Conservation (phyloP, 2,797 vertebrate genomes). For the Melanotaenia pygmaea region DNA sequence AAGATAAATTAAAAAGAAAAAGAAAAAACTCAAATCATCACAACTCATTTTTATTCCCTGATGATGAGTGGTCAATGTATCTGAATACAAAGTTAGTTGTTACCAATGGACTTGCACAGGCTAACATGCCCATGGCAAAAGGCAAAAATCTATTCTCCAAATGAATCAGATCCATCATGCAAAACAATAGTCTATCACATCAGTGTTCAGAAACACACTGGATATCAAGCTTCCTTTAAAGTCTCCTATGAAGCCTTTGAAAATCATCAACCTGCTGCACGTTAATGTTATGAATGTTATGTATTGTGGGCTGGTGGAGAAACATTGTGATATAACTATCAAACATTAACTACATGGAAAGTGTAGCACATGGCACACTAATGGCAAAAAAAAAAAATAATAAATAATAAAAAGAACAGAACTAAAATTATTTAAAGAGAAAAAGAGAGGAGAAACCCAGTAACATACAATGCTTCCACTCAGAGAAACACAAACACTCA, state of each 20-base stretch:
- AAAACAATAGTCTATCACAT: slow-evolving; percentile 20
- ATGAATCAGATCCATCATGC: slow-evolving; percentile 15
- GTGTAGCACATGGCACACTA: slow-evolving; percentile 11
- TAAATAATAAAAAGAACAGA: not conserved
- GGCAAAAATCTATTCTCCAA: slow-evolving; percentile 1
- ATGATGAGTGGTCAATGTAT: not conserved
- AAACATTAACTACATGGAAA: slow-evolving; percentile 5
- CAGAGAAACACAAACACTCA: slow-evolving; percentile 7
- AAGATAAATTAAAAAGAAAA: not conserved
- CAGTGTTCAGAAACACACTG: not conserved
- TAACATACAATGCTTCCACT: slow-evolving; percentile 4
- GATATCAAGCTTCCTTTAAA: not conserved
- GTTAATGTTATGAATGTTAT: not conserved
- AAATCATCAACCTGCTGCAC: slow-evolving; percentile 25
- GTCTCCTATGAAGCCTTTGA: not conserved
- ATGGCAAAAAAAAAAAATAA: not conserved
- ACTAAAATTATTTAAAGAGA: not conserved
- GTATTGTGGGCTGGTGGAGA: fast-evolving
- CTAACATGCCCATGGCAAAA: not conserved
- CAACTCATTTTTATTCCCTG: not conserved
- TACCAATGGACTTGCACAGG: not conserved
- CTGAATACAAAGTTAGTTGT: not conserved
- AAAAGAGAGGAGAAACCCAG: not conserved
- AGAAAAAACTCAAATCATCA: not conserved
- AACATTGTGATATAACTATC: not conserved